Percentiles rank a stretch among this genome's conserved stretches.
Evolutionary conservation across 2,113 vertebrate species (phyloP).

Genomic region (Barbus barbus): DNA sequence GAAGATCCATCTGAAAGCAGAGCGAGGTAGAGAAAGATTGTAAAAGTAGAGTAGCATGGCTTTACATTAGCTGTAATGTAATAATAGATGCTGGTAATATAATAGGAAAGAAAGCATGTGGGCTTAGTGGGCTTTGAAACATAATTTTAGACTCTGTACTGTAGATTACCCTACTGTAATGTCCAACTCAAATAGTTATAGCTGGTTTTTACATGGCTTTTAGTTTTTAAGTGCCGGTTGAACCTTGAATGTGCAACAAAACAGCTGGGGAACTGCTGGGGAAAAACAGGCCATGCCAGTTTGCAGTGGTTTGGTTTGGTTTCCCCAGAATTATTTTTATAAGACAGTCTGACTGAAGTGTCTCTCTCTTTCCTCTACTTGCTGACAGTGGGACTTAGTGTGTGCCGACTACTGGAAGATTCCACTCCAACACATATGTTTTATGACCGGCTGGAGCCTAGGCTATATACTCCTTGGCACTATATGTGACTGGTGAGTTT

Average conservation of each 20-base stretch:
- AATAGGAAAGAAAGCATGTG: not conserved
- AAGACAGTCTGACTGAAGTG: not conserved
- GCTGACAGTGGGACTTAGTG: constrained; percentile 81
- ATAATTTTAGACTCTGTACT: no score
- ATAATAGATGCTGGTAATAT: not conserved
- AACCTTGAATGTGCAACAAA: not conserved
- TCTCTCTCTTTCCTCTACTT: not conserved
- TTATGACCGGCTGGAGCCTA: constrained; percentile 82
- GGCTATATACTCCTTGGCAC: constrained; percentile 81
- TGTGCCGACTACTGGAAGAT: constrained; percentile 83
- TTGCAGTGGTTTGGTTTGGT: no score
- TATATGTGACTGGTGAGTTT: constrained; percentile 81
- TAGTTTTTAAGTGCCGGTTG: not conserved
- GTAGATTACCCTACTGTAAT: not conserved
- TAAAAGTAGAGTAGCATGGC: not conserved
- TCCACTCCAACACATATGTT: constrained; percentile 81
- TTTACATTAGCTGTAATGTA: constrained; percentile 2
- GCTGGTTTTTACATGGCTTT: not conserved
- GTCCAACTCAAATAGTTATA: not conserved
- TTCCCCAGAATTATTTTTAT: not conserved
- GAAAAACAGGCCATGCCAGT: not conserved
- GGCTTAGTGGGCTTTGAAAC: no score
- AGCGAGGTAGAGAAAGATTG: not conserved
- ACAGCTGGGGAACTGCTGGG: no score
- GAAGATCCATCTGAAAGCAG: not conserved